Evolutionary conservation across 2,113 vertebrate species (phyloP).

Genomic region (Gobiocypris rarus): DNA sequence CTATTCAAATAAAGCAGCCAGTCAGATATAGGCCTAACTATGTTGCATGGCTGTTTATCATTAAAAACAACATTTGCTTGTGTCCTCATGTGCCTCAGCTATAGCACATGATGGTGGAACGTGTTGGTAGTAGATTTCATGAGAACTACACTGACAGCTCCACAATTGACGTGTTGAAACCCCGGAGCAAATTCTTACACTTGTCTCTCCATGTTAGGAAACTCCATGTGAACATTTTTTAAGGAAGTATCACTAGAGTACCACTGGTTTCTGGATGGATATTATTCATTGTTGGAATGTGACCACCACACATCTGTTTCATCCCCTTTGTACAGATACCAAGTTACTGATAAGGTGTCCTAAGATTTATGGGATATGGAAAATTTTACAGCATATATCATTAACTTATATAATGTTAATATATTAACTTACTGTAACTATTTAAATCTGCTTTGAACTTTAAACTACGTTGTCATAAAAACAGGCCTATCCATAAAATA

Average conservation of each 20-base stretch:
- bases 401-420: background rate
- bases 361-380: background rate
- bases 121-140: background rate
- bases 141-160: background rate
- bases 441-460: background rate
- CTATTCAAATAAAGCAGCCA: background rate
- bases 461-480: background rate
- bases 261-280: background rate
- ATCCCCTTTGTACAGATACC: background rate
- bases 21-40: background rate
- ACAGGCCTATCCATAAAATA: background rate
- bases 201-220: conserved; percentile 21
- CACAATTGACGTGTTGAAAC: background rate
- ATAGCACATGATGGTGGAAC: background rate
- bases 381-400: background rate
- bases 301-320: background rate
- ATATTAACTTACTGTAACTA: background rate
- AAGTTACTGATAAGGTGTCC: background rate
- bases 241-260: background rate
- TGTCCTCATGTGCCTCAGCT: background rate
- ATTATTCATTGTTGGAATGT: background rate
- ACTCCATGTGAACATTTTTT: background rate
- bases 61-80: background rate
- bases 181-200: conserved; percentile 10
- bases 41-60: background rate